A percentile compares a stretch with the other conserved stretches of the same genome.
phyloP scores from a whole-genome alignment of 2,888 invertebrate species.

The Philereme transversata region DNA sequence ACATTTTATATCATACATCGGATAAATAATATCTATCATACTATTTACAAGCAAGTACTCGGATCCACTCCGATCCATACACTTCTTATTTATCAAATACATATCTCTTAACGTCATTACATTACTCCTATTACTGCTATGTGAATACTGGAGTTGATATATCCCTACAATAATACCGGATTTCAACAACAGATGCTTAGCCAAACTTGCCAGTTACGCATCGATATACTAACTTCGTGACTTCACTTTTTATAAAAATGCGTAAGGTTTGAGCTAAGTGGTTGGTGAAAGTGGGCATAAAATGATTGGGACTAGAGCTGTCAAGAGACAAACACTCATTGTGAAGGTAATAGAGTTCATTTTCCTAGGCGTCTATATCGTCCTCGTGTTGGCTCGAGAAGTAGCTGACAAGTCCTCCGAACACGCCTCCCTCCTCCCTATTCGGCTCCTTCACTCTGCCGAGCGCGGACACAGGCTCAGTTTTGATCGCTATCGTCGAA shows the following conservation, averaged over 20 bases:
- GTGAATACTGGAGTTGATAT: conserved; percentile 26
- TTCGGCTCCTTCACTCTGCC: conserved; percentile 35
- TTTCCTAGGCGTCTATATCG: conserved; percentile 87
- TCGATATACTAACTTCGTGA: not conserved
- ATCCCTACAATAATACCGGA: not conserved
- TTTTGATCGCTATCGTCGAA: conserved; percentile 29
- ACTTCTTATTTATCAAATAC: conserved; percentile 26
- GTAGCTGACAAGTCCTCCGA: conserved; percentile 95
- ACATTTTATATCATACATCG: conserved; percentile 70
- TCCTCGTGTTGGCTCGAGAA: conserved; percentile 95
- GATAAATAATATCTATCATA: conserved; percentile 62
- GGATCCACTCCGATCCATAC: conserved; percentile 28
- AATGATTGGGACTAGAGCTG: not conserved
- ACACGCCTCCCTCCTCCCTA: conserved; percentile 88
- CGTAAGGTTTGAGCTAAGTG: conserved; percentile 1
- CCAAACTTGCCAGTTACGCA: not conserved
- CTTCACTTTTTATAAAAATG: not conserved
- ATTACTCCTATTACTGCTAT: conserved; percentile 23
- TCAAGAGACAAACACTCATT: conserved; percentile 1
- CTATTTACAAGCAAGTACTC: conserved; percentile 53
- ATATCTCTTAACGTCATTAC: conserved; percentile 23
- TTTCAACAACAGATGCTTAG: conserved; percentile 3
- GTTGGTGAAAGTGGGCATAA: conserved; percentile 3
- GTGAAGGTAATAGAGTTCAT: not conserved
- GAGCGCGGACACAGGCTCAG: conserved; percentile 13